These are phyloP conservation scores for Oligia strigilis DNA, from an alignment of 2,888 invertebrate genomes.

Conservation along the genomic window DNA sequence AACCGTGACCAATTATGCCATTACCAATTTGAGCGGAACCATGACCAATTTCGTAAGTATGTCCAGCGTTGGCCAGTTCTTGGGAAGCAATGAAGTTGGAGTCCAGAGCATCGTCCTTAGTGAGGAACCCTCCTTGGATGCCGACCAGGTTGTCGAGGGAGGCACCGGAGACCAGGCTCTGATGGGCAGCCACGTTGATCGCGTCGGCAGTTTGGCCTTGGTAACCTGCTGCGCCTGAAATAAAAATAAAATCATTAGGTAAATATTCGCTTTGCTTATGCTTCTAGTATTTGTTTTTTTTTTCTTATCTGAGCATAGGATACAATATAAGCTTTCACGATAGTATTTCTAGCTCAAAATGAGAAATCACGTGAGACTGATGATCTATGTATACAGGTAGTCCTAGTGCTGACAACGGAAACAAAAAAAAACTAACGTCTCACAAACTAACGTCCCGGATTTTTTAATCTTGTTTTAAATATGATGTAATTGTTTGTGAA, in stretches of 20 bases:
- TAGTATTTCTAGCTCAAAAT: neutral
- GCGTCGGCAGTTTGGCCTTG: constrained; percentile 87
- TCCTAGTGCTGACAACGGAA: neutral
- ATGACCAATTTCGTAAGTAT: constrained; percentile 67
- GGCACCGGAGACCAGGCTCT: constrained; percentile 87
- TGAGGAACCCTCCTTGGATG: constrained; percentile 83
- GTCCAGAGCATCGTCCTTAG: constrained; percentile 79
- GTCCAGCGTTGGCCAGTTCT: constrained; percentile 76
- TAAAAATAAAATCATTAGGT: constrained; percentile 15
- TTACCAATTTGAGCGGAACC: constrained; percentile 52
- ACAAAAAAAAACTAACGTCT: neutral
- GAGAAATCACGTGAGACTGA: neutral
- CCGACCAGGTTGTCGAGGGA: constrained; percentile 86
- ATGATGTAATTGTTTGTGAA: neutral
- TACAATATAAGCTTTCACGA: neutral
- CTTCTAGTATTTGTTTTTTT: neutral
- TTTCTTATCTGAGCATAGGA: neutral
- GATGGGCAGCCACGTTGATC: constrained; percentile 87
- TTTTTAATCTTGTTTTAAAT: neutral
- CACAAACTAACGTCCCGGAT: neutral
- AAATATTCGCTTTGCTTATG: neutral
- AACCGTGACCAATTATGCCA: constrained; percentile 48
- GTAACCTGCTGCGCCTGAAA: constrained; percentile 85
- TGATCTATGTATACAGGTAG: too few species aligned
- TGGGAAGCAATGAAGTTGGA: constrained; percentile 85